Base-by-base conservation (phyloP, 2,888 invertebrate species). In the Megastigmus dorsalis region DNA sequence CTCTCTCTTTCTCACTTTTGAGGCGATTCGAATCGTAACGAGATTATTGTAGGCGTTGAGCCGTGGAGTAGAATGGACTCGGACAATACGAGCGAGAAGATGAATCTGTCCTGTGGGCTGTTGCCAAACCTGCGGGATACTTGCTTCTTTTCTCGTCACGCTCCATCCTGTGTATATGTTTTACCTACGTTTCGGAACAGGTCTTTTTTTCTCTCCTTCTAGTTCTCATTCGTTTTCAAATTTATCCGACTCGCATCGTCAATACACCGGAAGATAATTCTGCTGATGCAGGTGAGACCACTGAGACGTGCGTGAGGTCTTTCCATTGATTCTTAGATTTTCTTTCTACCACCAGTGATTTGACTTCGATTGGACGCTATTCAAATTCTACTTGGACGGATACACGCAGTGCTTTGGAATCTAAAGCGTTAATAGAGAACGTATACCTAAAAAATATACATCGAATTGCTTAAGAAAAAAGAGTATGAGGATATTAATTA, bases 1-100 rank as follows among this genome's bases (percentile, higher is more conserved):
- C n/a, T n/a, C n/a, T n/a, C n/a, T n/a, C 78, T 75, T 76, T 79
- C 69, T 26, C 30, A 41, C 38, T 66, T 62, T n/a, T n/a, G 26
- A 28, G 3, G 5, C 80, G 79, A 83, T 82, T 81, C 81, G 79
- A 84, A 82, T 81, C 81, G 82, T 86, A 86, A 86, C 85, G 85
- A 86, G 85, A 86, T 86, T 85, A 86, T 84, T 84, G 85, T 85
- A 83, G 83, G 85, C 85, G 85, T 86, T 54, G 38, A 65, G 38
- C 52, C 41, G 60, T n/a, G 28, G 28, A 43, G 45, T 2, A 30
- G 28, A 28, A 45, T 45, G 26, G 4, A 6, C 41, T 23, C 41
- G 23, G 28, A 48, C 36, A 59, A 23, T 43, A 15, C 15, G 10
- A 6, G 10, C 18, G 48, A 20, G 55, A 41, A 66, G 75, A 75